Percentiles rank a stretch among this genome's conserved stretches.
phyloP scores from a whole-genome alignment of 2,888 invertebrate species.

The Phasia obesa region DNA sequence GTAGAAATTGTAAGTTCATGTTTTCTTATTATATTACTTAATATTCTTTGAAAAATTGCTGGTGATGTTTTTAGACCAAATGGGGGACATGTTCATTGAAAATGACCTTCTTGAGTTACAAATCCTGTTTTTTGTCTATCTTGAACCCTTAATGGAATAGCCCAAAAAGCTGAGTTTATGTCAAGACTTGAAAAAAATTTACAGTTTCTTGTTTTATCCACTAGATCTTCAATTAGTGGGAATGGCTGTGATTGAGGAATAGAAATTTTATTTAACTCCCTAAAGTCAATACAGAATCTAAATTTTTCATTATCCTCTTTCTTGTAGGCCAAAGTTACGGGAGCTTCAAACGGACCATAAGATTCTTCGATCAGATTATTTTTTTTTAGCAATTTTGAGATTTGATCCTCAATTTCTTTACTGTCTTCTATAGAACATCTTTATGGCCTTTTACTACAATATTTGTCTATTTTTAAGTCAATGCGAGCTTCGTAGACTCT shows the following conservation, averaged over 20 bases:
- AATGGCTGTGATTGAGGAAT: constrained; percentile 24
- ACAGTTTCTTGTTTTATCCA: constrained; percentile 65
- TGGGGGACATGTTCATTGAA: constrained; percentile 33
- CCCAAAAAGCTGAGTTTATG: constrained; percentile 68
- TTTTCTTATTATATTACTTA: constrained; percentile 46
- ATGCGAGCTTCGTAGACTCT: constrained; percentile 74
- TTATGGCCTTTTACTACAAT: constrained; percentile 66
- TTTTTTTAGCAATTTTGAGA: constrained; percentile 62
- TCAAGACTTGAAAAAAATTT: constrained; percentile 64
- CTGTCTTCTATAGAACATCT: constrained; percentile 68
- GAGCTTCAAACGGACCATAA: constrained; percentile 50
- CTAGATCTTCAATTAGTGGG: constrained; percentile 49
- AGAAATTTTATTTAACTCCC: constrained; percentile 33
- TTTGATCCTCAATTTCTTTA: constrained; percentile 69
- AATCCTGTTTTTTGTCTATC: constrained; percentile 62
- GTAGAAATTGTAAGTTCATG: background rate
- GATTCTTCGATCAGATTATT: constrained; percentile 66
- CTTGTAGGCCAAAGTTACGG: constrained; percentile 71
- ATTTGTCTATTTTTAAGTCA: constrained; percentile 71
- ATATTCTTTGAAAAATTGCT: constrained; percentile 34
- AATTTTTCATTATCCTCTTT: constrained; percentile 71
- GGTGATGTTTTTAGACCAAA: constrained; percentile 44
- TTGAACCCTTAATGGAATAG: constrained; percentile 1
- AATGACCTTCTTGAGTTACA: constrained; percentile 22
- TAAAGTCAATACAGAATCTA: constrained; percentile 67